phyloP scores from a whole-genome alignment of 2,113 vertebrate genomes.

The Oreotragus oreotragus region DNA sequence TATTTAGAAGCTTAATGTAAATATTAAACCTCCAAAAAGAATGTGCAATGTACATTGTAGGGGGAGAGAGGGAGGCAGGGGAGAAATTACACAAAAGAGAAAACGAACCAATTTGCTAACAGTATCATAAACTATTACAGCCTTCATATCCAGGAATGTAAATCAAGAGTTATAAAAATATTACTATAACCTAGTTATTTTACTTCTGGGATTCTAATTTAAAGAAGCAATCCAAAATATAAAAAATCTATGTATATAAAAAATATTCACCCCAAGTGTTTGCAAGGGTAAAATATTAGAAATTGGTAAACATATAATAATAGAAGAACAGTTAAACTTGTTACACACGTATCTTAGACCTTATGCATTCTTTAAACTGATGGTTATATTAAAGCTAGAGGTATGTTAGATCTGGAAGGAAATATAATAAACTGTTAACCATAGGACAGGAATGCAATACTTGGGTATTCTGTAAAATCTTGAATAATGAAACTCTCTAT shows the following conservation, averaged over 20 bases:
- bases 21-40: background rate
- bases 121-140: background rate
- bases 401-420: constrained; percentile 22
- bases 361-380: background rate
- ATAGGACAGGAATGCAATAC: background rate
- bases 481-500: background rate
- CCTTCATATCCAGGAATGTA: background rate
- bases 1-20: background rate
- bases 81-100: background rate
- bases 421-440: constrained; percentile 30
- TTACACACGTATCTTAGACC: background rate
- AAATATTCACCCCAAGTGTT: background rate
- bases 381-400: background rate
- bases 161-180: background rate
- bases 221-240: constrained; percentile 17
- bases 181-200: background rate
- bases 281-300: background rate
- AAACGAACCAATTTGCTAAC: background rate
- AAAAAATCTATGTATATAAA: background rate
- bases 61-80: background rate
- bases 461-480: background rate
- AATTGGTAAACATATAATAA: background rate
- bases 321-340: background rate
- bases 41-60: background rate
- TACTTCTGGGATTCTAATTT: background rate